A percentile compares a stretch with the other conserved stretches of the same genome.
Evolutionary conservation across 2,888 invertebrate species (phyloP).

Genomic region (Caenorhabditis panamensis): DNA sequence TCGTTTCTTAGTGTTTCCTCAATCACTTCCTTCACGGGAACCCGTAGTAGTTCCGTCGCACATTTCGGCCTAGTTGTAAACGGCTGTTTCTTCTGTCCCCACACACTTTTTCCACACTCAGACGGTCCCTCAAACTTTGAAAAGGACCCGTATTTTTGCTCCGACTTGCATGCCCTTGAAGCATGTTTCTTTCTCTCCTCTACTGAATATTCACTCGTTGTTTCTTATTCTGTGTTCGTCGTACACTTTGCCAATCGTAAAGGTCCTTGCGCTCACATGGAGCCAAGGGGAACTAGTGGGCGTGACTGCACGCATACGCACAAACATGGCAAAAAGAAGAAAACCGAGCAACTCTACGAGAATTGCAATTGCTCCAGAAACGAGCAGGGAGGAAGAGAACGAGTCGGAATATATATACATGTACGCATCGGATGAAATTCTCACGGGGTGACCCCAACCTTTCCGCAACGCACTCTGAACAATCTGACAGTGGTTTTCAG

Average conservation of each 20-base stretch:
- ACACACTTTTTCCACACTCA: neutral
- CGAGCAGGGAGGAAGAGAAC: conserved; percentile 27
- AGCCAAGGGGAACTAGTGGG: conserved; percentile 44
- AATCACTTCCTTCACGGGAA: conserved; percentile 11
- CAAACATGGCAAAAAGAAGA: conserved; percentile 49
- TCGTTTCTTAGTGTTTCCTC: neutral
- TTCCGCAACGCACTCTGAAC: conserved; percentile 36
- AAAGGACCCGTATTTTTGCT: conserved; percentile 18
- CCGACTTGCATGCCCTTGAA: conserved; percentile 9
- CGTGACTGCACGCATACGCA: conserved; percentile 31
- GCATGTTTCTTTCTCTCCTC: conserved; percentile 37
- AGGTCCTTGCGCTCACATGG: conserved; percentile 38
- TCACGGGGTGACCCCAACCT: conserved; percentile 7
- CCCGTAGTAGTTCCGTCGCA: neutral
- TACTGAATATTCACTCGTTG: conserved; percentile 56
- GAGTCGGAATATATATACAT: conserved; percentile 33
- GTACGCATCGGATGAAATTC: conserved; percentile 25
- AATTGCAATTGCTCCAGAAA: conserved; percentile 46
- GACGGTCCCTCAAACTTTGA: conserved; percentile 36
- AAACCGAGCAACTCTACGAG: conserved; percentile 40
- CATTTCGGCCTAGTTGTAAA: neutral
- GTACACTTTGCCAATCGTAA: conserved; percentile 59
- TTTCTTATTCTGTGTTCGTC: conserved; percentile 59
- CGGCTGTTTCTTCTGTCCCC: neutral
- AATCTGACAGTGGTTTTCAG: conserved; percentile 33